Evolutionary conservation across 2,113 vertebrate species (phyloP).

Genomic region (Furnarius figulus): DNA sequence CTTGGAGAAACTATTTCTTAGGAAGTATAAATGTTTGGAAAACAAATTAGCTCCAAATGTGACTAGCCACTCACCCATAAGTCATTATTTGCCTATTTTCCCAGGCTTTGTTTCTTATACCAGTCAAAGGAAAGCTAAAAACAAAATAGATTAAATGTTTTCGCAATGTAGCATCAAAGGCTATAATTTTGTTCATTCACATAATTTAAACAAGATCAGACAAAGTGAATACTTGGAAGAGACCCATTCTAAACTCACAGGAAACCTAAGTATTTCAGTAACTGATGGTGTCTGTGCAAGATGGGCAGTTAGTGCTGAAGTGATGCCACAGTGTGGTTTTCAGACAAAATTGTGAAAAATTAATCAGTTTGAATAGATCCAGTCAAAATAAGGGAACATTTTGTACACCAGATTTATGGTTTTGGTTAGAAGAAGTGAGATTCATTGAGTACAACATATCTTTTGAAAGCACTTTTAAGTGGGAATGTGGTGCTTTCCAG

Average conservation of each 20-base stretch:
- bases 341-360: conserved; percentile 26
- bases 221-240: conserved; percentile 15
- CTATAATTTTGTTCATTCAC: conserved; percentile 9
- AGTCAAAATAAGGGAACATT: not conserved
- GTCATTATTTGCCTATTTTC: conserved; percentile 38
- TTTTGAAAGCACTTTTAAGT: not conserved
- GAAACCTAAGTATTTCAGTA: conserved; percentile 52
- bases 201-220: conserved; percentile 57
- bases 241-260: conserved; percentile 9
- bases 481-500: not conserved
- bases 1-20: conserved; percentile 26
- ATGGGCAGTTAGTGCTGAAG: conserved; percentile 1
- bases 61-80: conserved; percentile 36
- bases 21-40: conserved; percentile 59
- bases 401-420: not conserved
- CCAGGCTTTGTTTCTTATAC: conserved; percentile 52
- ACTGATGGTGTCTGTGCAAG: not conserved
- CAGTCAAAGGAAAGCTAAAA: conserved; percentile 45
- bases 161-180: conserved; percentile 22
- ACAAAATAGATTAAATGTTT: conserved; percentile 52
- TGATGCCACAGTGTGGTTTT: not conserved
- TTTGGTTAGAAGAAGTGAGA: not conserved
- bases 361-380: not conserved
- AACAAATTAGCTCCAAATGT: conserved; percentile 65
- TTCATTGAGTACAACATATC: not conserved